Percentiles rank a stretch among this genome's conserved stretches.
Conservation (phyloP, 2,113 vertebrate genomes). For the Scomber japonicus region DNA sequence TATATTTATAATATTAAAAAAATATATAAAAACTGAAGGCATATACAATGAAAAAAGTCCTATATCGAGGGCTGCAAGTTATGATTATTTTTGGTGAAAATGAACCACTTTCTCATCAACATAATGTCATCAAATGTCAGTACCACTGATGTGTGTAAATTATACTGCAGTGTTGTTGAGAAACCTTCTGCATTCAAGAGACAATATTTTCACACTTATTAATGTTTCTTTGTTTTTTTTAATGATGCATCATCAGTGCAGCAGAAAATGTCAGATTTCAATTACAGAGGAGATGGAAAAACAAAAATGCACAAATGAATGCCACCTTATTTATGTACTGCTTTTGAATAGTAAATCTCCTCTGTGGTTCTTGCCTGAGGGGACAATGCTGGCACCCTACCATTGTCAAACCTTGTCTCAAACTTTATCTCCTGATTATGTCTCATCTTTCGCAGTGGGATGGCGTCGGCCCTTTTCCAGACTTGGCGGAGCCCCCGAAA, state of each 20-base stretch:
- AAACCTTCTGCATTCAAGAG: not conserved
- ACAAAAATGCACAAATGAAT: conserved; percentile 43
- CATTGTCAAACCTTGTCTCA: conserved; percentile 43
- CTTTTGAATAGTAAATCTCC: conserved; percentile 54
- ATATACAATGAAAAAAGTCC: not conserved
- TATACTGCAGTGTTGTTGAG: conserved; percentile 3
- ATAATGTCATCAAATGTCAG: not conserved
- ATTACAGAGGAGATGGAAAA: conserved; percentile 38
- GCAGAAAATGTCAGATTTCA: conserved; percentile 54
- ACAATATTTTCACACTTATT: not conserved
- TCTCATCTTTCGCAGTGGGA: conserved; percentile 91
- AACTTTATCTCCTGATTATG: conserved; percentile 31
- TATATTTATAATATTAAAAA: not conserved
- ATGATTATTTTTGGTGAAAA: not conserved
- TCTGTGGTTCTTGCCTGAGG: conserved; percentile 40
- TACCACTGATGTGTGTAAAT: conserved; percentile 4
- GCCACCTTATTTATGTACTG: conserved; percentile 39
- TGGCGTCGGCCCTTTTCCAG: conserved; percentile 95
- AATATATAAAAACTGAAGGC: too few relatives aligned
- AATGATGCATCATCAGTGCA: not conserved
- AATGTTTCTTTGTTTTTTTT: conserved; percentile 19
- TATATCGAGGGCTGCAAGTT: not conserved
- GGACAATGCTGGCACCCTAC: conserved; percentile 24
- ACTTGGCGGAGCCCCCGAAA: conserved; percentile 95
- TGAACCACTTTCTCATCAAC: not conserved